A percentile compares a stretch with the other conserved stretches of the same genome.
Conservation (phyloP, 2,797 vertebrate genomes). For the Varecia variegata region DNA sequence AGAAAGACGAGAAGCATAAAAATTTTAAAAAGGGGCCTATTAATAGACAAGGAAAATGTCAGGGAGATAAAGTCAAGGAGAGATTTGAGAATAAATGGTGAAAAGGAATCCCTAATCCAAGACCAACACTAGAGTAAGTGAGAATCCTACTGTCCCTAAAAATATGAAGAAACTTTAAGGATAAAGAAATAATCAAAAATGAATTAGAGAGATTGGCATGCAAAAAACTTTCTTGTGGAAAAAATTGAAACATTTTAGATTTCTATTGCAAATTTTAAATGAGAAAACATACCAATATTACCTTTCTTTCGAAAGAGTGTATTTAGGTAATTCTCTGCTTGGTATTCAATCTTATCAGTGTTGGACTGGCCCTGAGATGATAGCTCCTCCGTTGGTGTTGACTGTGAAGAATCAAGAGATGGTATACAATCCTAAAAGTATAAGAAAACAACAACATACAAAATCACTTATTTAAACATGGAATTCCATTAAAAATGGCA, state of each 20-base stretch:
- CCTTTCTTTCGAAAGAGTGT: conserved; percentile 99
- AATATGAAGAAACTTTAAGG: conserved; percentile 6
- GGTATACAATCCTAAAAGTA: conserved; percentile 90
- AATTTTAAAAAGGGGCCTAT: not conserved
- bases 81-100: not conserved
- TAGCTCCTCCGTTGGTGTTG: conserved; percentile 94
- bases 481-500: conserved; percentile 9
- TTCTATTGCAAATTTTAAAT: conserved; percentile 13
- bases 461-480: conserved; percentile 18
- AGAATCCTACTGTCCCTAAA: not conserved
- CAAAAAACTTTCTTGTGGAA: not conserved
- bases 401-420: conserved; percentile 91
- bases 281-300: conserved; percentile 79
- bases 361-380: conserved; percentile 95
- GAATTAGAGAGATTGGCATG: not conserved
- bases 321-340: conserved; percentile 97
- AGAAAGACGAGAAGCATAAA: conserved; percentile 48
- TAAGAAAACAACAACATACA: conserved; percentile 35
- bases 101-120: conserved; percentile 17
- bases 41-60: not conserved
- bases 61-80: not conserved
- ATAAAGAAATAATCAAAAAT: conserved; percentile 37
- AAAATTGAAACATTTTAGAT: conserved; percentile 18
- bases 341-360: conserved; percentile 97
- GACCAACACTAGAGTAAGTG: not conserved